Evolutionary conservation across 35 echinoderm and acorn worm genomes (phyloP).

Genomic region (Lytechinus pictus): DNA sequence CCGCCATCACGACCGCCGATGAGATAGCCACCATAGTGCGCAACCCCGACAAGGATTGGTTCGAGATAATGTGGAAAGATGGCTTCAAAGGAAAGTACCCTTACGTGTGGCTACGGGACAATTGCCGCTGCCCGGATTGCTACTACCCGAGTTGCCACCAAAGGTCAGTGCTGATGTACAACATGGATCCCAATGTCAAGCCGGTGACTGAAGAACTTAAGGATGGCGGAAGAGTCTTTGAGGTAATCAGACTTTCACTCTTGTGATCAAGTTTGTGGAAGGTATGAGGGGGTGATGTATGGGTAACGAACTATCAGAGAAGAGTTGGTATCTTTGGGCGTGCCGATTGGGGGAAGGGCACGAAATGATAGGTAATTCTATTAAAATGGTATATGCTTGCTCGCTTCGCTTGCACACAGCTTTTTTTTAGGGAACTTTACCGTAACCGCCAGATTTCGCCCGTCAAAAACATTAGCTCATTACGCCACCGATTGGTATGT

Average conservation of each 20-base stretch:
- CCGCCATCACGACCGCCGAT: background rate
- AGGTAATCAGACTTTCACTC: background rate
- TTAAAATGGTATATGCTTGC: too few relatives aligned
- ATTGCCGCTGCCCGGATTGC: constrained; percentile 78
- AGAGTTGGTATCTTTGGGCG: too few relatives aligned
- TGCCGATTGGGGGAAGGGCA: too few relatives aligned
- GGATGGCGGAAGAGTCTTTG: background rate
- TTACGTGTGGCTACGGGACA: constrained; percentile 91
- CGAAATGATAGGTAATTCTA: too few relatives aligned
- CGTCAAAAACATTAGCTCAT: too few relatives aligned
- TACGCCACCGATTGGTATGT: too few relatives aligned
- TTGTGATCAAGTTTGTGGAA: too few relatives aligned
- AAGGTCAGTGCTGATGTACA: constrained; percentile 61
- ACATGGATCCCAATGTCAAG: constrained; percentile 69
- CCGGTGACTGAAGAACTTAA: constrained; percentile 32
- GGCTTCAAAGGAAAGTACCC: constrained; percentile 66
- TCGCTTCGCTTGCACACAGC: too few relatives aligned
- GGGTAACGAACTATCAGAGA: too few relatives aligned
- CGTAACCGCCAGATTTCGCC: too few relatives aligned
- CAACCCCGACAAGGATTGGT: background rate
- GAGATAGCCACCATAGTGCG: background rate
- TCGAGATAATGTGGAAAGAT: constrained; percentile 63
- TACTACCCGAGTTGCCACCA: constrained; percentile 56
- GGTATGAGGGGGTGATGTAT: too few relatives aligned
- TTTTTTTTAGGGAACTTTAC: too few relatives aligned